A percentile compares a stretch with the other conserved stretches of the same genome.
Conservation (phyloP, 2,888 invertebrate genomes). For the Cephus rjabovi region DNA sequence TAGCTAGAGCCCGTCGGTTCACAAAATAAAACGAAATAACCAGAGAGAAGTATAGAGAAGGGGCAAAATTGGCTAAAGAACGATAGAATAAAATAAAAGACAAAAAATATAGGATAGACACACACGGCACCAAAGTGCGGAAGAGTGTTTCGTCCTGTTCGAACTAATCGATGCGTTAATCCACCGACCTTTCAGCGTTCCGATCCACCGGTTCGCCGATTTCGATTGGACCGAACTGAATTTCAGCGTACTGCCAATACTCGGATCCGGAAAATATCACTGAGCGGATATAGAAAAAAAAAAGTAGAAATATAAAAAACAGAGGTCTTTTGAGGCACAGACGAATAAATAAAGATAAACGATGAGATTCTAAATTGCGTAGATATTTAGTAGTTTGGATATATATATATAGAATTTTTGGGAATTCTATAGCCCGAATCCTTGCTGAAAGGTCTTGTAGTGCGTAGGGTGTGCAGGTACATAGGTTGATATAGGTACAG, state of each 20-base stretch:
- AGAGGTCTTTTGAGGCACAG: neutral
- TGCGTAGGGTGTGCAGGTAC: neutral
- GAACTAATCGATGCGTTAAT: conserved; percentile 58
- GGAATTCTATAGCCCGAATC: neutral
- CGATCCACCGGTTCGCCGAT: conserved; percentile 3
- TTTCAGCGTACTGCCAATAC: neutral
- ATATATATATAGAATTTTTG: neutral
- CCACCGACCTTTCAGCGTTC: conserved; percentile 31
- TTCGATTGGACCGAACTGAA: neutral
- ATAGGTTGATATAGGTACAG: neutral
- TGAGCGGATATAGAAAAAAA: neutral
- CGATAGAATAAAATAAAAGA: neutral
- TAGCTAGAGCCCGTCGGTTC: neutral
- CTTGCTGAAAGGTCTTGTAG: neutral
- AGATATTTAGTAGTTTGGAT: no score
- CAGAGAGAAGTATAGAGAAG: conserved; percentile 2
- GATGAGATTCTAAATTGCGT: neutral
- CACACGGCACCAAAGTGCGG: conserved; percentile 47
- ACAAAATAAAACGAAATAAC: neutral
- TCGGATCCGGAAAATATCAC: neutral
- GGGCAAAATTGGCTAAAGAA: neutral
- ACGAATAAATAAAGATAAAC: neutral
- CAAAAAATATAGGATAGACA: neutral
- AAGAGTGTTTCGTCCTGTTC: conserved; percentile 58
- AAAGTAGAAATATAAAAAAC: neutral